These are phyloP conservation scores for Cisticola juncidis DNA, from an alignment of 2,113 vertebrate genomes.

Conservation along the genomic window DNA sequence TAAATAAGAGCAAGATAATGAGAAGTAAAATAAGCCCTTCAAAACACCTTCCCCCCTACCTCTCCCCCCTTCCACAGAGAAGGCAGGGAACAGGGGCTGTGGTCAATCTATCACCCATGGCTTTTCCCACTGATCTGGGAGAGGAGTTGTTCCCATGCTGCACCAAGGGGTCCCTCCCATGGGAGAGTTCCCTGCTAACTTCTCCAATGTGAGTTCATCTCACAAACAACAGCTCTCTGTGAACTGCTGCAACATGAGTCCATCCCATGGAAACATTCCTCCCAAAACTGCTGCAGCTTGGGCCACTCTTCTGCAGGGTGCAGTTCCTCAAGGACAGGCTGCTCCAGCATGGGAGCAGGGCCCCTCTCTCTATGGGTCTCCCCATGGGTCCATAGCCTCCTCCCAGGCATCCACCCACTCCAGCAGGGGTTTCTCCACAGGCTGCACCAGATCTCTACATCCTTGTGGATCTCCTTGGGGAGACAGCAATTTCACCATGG, in stretches of 20 bases:
- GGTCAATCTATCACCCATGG: neutral
- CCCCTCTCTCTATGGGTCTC: neutral
- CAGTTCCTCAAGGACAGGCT: neutral
- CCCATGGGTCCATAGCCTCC: neutral
- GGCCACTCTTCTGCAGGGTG: neutral
- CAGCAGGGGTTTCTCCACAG: rapidly evolving
- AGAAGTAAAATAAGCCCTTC: neutral
- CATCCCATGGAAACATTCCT: neutral
- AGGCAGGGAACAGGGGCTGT: neutral
- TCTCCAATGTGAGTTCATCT: rapidly evolving
- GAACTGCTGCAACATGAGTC: neutral
- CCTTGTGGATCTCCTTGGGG: rapidly evolving
- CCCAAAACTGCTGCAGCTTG: neutral
- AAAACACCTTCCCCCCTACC: neutral
- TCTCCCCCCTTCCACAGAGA: neutral
- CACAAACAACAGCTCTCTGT: neutral
- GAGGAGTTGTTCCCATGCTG: neutral
- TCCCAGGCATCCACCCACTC: neutral
- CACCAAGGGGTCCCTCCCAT: neutral
- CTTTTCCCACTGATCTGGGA: neutral
- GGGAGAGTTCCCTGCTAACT: neutral
- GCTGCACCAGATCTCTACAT: neutral
- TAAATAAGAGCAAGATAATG: neutral
- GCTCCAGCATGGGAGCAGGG: neutral
- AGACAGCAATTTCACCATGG: neutral